These are phyloP conservation scores for Dicyrtomina minuta DNA, from an alignment of 2,888 invertebrate species.

Conservation along the genomic window DNA sequence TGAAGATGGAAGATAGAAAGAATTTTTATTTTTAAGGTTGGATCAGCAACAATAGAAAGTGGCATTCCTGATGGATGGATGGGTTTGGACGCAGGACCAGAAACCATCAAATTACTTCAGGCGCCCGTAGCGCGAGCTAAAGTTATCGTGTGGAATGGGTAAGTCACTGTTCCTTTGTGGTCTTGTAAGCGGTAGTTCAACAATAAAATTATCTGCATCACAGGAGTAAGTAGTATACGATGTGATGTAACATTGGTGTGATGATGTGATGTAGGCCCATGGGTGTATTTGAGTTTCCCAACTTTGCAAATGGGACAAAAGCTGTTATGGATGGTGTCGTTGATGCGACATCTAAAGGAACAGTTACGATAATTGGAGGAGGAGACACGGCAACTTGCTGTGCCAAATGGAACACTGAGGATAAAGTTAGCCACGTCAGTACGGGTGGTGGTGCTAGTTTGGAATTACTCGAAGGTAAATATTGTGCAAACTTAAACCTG, in stretches of 20 bases:
- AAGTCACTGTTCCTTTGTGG: constrained; percentile 42
- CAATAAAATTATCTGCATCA: not conserved
- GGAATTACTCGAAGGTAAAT: constrained; percentile 84
- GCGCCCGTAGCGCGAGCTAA: constrained; percentile 85
- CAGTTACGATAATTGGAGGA: constrained; percentile 89
- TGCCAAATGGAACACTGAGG: constrained; percentile 93
- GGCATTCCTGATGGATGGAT: constrained; percentile 94
- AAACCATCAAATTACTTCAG: constrained; percentile 73
- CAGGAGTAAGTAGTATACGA: not conserved
- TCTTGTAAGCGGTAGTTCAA: not conserved
- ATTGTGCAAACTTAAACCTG: too few relatives aligned
- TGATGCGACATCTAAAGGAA: constrained; percentile 77
- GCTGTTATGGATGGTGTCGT: constrained; percentile 94
- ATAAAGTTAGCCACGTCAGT: constrained; percentile 90
- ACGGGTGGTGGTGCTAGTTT: constrained; percentile 91
- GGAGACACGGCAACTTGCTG: constrained; percentile 97
- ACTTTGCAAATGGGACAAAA: constrained; percentile 89
- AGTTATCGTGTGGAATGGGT: constrained; percentile 99
- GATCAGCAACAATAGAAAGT: constrained; percentile 70
- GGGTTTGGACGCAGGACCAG: constrained; percentile 93
- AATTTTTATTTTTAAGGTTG: constrained; percentile 55
- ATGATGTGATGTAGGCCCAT: constrained; percentile 68
- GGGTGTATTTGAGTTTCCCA: constrained; percentile 96
- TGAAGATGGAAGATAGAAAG: constrained; percentile 2
- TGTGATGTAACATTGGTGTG: not conserved